Evolutionary conservation across 2,888 invertebrate species (phyloP).

Genomic region (Loripinus fragilis): DNA sequence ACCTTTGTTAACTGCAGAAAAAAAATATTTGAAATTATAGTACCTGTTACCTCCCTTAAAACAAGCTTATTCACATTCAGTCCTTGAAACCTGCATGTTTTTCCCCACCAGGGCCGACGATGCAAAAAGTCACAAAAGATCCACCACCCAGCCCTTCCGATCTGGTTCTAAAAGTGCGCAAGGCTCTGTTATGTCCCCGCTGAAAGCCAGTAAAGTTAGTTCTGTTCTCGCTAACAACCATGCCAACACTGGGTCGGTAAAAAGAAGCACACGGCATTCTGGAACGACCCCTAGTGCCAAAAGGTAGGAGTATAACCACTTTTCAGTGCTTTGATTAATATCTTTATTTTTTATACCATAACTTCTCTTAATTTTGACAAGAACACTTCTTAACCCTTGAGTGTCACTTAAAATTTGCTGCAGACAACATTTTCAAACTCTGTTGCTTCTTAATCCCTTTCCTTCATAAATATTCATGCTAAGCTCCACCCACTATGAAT

Average conservation of each 20-base stretch:
- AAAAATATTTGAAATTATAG: too few relatives aligned
- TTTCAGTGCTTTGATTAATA: too few relatives aligned
- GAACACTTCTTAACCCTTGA: too few relatives aligned
- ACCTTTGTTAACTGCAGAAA: too few relatives aligned
- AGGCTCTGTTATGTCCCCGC: slow-evolving; percentile 74
- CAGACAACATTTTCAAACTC: too few relatives aligned
- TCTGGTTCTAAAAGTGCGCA: slow-evolving; percentile 78
- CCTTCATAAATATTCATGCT: too few relatives aligned
- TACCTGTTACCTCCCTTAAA: not conserved
- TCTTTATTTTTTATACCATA: too few relatives aligned
- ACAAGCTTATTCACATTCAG: not conserved
- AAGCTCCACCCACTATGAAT: too few relatives aligned
- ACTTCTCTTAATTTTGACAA: too few relatives aligned
- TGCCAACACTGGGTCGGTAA: slow-evolving; percentile 66
- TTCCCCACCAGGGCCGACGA: slow-evolving; percentile 73
- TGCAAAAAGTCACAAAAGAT: slow-evolving; percentile 77
- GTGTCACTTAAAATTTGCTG: too few relatives aligned
- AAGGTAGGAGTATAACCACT: slow-evolving; percentile 65
- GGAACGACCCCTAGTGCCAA: slow-evolving; percentile 73
- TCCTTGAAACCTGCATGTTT: slow-evolving; percentile 51
- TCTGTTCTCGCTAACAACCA: slow-evolving; percentile 70
- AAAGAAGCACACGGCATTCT: slow-evolving; percentile 72
- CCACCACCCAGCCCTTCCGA: slow-evolving; percentile 76
- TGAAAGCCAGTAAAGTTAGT: slow-evolving; percentile 79
- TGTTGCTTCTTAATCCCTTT: too few relatives aligned